phyloP scores from a whole-genome alignment of 2,888 invertebrate species.

The Sclerodermus sp. region DNA sequence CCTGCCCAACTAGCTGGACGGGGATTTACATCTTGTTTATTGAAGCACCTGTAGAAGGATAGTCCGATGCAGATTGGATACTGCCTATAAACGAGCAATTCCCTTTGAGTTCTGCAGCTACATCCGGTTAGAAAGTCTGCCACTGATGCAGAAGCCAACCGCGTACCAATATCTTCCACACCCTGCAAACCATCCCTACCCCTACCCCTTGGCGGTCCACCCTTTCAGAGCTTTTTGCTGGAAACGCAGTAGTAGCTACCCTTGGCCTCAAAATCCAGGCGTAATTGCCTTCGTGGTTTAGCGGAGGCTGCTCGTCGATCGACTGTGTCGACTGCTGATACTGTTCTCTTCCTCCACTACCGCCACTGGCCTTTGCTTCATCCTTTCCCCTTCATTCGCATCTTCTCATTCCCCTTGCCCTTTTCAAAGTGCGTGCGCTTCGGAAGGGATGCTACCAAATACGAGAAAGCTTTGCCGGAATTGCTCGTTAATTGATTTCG shows the following conservation, averaged over 20 bases:
- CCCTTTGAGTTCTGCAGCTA: slow-evolving; percentile 34
- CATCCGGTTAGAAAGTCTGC: slow-evolving; percentile 22
- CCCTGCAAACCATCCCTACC: neutral
- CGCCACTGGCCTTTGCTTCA: too few relatives aligned
- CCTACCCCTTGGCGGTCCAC: neutral
- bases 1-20: slow-evolving; percentile 33
- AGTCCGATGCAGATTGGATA: slow-evolving; percentile 35
- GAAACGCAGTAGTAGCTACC: neutral
- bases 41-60: slow-evolving; percentile 40
- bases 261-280: neutral
- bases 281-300: neutral
- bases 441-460: too few relatives aligned
- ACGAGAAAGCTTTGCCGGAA: too few relatives aligned
- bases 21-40: slow-evolving; percentile 54
- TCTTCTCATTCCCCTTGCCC: too few relatives aligned
- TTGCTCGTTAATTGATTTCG: too few relatives aligned
- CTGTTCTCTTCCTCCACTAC: too few relatives aligned
- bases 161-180: slow-evolving; percentile 27
- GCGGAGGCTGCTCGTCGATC: neutral
- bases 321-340: neutral
- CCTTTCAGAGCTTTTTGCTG: neutral
- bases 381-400: too few relatives aligned
- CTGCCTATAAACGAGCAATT: slow-evolving; percentile 39
- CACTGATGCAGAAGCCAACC: slow-evolving; percentile 10
- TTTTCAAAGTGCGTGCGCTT: too few relatives aligned